phyloP scores from a whole-genome alignment of 2,113 vertebrate species.

The Hippopotamus amphibius region DNA sequence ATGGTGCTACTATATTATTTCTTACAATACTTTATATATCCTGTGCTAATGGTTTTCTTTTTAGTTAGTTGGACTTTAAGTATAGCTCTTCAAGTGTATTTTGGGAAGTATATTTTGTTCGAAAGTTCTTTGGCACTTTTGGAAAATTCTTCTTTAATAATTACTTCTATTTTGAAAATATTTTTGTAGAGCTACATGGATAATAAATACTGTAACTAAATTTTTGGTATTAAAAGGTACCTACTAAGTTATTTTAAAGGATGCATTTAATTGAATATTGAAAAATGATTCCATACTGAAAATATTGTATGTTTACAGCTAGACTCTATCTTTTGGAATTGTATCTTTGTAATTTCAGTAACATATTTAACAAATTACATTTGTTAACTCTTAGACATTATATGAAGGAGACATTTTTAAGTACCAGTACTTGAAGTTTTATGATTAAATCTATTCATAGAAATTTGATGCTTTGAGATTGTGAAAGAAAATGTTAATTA shows the following conservation, averaged over 20 bases:
- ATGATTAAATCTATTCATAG: slow-evolving; percentile 70
- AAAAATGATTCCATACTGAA: slow-evolving; percentile 16
- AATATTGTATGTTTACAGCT: not conserved
- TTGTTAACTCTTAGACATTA: not conserved
- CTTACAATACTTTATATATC: slow-evolving; percentile 15
- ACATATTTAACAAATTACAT: slow-evolving; percentile 61
- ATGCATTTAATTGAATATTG: not conserved
- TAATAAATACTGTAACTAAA: not conserved
- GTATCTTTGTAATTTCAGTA: slow-evolving; percentile 44
- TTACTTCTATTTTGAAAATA: not conserved
- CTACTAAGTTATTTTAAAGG: not conserved
- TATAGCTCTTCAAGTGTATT: not conserved
- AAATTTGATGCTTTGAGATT: slow-evolving; percentile 68
- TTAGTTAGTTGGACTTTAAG: not conserved
- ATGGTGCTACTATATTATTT: slow-evolving; percentile 22
- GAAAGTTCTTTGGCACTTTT: slow-evolving; percentile 1
- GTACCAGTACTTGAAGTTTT: slow-evolving; percentile 59
- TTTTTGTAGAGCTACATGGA: not conserved
- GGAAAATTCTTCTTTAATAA: slow-evolving; percentile 12
- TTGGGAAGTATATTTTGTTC: not conserved
- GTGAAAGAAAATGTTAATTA: slow-evolving; percentile 77
- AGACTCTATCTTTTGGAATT: not conserved
- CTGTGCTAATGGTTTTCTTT: slow-evolving; percentile 2
- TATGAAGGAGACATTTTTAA: slow-evolving; percentile 58
- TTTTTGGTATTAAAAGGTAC: not conserved